Evolutionary conservation across 2,888 invertebrate species (phyloP), one percentile per base, ranked within the genome.

Genomic region (Campaea margaritaria): DNA sequence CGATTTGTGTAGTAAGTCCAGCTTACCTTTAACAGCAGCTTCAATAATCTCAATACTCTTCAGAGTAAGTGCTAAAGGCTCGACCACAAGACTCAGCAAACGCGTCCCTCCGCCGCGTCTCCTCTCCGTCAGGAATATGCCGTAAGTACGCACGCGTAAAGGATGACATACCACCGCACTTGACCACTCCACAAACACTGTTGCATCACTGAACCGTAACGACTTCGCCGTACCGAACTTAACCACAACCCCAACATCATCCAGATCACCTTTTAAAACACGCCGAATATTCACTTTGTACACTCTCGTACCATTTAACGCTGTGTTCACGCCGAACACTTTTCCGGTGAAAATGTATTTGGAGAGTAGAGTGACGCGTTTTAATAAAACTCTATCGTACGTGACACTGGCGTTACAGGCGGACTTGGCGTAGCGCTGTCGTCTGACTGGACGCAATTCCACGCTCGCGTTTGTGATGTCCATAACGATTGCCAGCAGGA

Each of bases 271-370:
- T 69, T 90, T 91, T 53, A 91, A 72, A 65, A 90, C 86, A 42
- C 90, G 79, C 31, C 87, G 84, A 64, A 91, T 86, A 70, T 83
- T 87, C 72, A 91, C 91, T 82, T 79, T 86, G 67, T 87, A 91
- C 63, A 82, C 73, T 68, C 75, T 73, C 10, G 79, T 79, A 56
- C 76, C 76, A 69, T 83, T 81, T 57, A 59, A 70, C 14, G 71
- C 66, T n/a, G 74, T 71, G 57, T 78, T 80, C 28, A 85, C 82
- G 73, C 80, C 74, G 59, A 78, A 82, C 67, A 91, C 85, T 85
- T 85, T 89, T 0, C 90, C 90, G 12, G 85, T 89, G 63, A 91
- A 90, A 75, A 91, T 82, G 64, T 89, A 91, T 69, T 87, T 86
- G 7, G 90, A 86, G 38, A 79, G 55, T 51, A 84, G 57, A 67